Conservation (phyloP, 1,140 invertebrate species). For the Apis florea region DNA sequence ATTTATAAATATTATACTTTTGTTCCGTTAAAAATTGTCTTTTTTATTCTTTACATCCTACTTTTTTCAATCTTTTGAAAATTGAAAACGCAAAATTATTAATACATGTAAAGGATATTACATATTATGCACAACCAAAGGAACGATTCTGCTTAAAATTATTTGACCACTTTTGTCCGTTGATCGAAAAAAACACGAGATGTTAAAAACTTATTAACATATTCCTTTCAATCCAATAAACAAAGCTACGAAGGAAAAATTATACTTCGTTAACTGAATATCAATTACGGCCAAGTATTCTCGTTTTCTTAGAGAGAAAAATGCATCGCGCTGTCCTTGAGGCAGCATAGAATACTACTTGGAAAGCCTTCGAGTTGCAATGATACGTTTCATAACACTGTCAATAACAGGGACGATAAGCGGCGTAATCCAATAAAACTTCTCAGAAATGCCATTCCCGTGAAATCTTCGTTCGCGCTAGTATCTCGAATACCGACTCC, state of each 20-base stretch:
- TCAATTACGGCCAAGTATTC: not conserved
- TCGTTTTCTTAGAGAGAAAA: not conserved
- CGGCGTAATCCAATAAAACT: conserved; percentile 20
- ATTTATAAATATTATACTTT: too few species aligned
- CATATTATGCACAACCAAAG: too few species aligned
- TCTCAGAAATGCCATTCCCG: not conserved
- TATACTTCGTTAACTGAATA: not conserved
- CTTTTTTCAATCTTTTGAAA: too few species aligned
- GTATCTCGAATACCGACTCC: not conserved
- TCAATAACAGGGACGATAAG: conserved; percentile 3
- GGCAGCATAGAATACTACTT: not conserved
- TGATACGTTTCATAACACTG: conserved; percentile 17
- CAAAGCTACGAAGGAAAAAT: not conserved
- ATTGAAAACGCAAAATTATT: too few species aligned
- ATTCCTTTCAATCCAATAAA: not conserved
- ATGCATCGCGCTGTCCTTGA: not conserved
- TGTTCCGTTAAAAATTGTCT: too few species aligned
- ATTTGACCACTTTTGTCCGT: too few species aligned
- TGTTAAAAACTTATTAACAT: not conserved
- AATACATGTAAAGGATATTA: too few species aligned
- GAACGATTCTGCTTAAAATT: too few species aligned
- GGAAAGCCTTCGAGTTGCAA: not conserved
- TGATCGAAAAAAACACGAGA: not conserved
- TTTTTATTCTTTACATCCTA: too few species aligned
- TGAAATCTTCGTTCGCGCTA: not conserved